phyloP scores from a whole-genome alignment of 1,140 invertebrate species.

The Drosophila virilis region DNA sequence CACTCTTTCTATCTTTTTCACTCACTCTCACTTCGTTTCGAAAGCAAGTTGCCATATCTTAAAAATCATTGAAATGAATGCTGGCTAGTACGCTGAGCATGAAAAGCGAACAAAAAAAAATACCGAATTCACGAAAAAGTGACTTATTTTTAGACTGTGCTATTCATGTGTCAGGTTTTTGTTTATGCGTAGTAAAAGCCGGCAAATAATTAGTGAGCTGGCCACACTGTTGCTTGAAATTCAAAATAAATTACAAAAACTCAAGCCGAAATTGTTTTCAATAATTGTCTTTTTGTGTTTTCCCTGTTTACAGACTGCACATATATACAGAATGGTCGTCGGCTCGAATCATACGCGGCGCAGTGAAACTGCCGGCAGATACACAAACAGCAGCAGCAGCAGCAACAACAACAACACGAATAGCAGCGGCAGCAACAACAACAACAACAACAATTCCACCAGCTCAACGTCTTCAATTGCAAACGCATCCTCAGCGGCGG shows the following conservation, averaged over 20 bases:
- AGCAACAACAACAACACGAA: constrained; percentile 37
- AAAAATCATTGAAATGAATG: constrained; percentile 7
- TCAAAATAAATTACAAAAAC: neutral
- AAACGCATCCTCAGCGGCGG: constrained; percentile 45
- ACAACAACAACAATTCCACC: constrained; percentile 45
- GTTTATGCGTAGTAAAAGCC: neutral
- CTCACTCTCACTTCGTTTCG: constrained; percentile 29
- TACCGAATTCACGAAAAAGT: constrained; percentile 11
- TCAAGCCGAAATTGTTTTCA: neutral
- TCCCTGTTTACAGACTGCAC: constrained; percentile 58
- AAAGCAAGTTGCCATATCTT: constrained; percentile 37
- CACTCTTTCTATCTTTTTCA: constrained; percentile 29
- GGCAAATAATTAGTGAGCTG: constrained; percentile 3
- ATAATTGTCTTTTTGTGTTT: constrained; percentile 1
- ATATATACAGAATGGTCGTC: constrained; percentile 79
- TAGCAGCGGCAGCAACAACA: constrained; percentile 23
- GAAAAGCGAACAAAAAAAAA: constrained; percentile 10
- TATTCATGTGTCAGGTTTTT: neutral
- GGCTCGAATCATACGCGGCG: constrained; percentile 81
- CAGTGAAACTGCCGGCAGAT: constrained; percentile 77
- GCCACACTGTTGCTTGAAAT: constrained; percentile 3
- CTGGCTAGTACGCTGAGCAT: constrained; percentile 13
- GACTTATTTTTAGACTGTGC: neutral
- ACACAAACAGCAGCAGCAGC: constrained; percentile 54
- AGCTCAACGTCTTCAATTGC: constrained; percentile 68